These are phyloP conservation scores for Meloe dianella DNA, from an alignment of 2,888 invertebrate genomes.

Conservation along the genomic window DNA sequence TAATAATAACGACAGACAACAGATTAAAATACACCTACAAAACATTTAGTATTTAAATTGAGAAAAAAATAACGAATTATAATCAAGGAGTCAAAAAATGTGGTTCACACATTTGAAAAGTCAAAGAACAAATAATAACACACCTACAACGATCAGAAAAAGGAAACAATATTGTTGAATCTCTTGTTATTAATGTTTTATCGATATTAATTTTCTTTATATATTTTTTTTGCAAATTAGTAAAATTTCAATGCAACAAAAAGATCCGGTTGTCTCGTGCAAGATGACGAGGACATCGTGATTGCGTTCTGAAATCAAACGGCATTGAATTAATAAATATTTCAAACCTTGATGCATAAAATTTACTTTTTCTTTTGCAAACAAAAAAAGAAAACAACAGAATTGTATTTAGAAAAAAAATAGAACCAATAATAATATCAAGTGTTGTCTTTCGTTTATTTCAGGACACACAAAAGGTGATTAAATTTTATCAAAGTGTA, in stretches of 20 bases:
- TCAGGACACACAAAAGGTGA: no score
- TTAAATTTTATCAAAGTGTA: no score
- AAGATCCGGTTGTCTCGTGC: neutral
- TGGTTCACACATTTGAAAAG: constrained; percentile 3
- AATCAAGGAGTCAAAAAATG: neutral
- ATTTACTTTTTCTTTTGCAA: neutral
- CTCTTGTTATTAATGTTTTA: neutral
- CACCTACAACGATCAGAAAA: neutral
- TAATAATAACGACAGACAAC: constrained; percentile 22
- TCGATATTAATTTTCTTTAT: no score
- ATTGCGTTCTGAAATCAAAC: neutral
- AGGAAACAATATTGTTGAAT: neutral
- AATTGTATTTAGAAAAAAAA: no score
- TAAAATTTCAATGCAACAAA: neutral
- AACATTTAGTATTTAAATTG: neutral
- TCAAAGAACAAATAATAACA: neutral
- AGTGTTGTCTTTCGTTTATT: no score
- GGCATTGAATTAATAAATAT: constrained; percentile 7
- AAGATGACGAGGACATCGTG: neutral
- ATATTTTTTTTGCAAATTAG: no score
- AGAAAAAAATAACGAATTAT: neutral
- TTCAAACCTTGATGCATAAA: constrained; percentile 3
- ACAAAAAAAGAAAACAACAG: neutral
- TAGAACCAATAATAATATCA: no score
- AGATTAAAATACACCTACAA: constrained; percentile 25